Percentiles rank a stretch among this genome's conserved stretches.
Evolutionary conservation across 2,888 invertebrate genomes (phyloP).

Genomic region (Eupithecia centaureata): DNA sequence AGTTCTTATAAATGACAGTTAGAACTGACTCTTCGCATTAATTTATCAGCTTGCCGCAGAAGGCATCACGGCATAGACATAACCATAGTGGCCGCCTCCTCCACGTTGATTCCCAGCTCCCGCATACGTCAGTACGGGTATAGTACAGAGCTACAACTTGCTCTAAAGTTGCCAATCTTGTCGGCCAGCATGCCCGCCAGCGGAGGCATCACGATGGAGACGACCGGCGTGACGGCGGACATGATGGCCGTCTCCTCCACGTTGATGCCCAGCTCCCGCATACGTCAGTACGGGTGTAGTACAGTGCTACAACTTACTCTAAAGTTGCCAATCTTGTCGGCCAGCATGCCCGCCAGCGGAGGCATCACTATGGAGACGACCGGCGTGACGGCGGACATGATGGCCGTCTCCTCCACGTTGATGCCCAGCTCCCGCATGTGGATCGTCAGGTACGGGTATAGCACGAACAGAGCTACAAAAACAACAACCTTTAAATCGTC

Average conservation of each 20-base stretch:
- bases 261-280: slow-evolving; percentile 90
- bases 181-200: slow-evolving; percentile 90
- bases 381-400: slow-evolving; percentile 91
- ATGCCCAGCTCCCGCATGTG: slow-evolving; percentile 92
- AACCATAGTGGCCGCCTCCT: slow-evolving; percentile 91
- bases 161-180: slow-evolving; percentile 92
- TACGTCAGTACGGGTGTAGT: slow-evolving; percentile 79
- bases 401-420: slow-evolving; percentile 90
- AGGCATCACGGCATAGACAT: slow-evolving; percentile 90
- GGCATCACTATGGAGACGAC: slow-evolving; percentile 91
- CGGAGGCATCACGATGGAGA: slow-evolving; percentile 91
- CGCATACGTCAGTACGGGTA: slow-evolving; percentile 86
- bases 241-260: slow-evolving; percentile 92
- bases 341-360: slow-evolving; percentile 89
- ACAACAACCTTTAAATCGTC: background rate
- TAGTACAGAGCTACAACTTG: slow-evolving; percentile 52
- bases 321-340: slow-evolving; percentile 92
- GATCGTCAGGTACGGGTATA: slow-evolving; percentile 91
- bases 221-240: slow-evolving; percentile 90
- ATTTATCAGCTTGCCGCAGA: slow-evolving; percentile 90
- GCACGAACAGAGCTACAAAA: slow-evolving; percentile 86
- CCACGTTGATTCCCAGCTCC: slow-evolving; percentile 89
- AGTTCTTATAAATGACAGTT: slow-evolving; percentile 89
- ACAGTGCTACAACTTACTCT: slow-evolving; percentile 76
- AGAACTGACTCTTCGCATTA: slow-evolving; percentile 86